These are phyloP conservation scores for human DNA, from an alignment of 2,113 vertebrate species.

Conservation along the genomic window GRCh38 chr6:168922501-168923000, in stretches of 20 bases:
- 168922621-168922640: not conserved
- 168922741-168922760: not conserved
- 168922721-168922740: not conserved
- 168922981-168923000: not conserved
- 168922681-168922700: too few relatives aligned
- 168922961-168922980: not conserved
- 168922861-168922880: not conserved
- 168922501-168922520: not conserved
- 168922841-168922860: not conserved
- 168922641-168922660: not conserved
- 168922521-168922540: not conserved
- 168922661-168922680: not conserved
- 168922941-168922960: not conserved
- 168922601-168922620: not conserved
- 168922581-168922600: not conserved
- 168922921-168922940: not conserved
- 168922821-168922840: not conserved
- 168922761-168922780: not conserved
- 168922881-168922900: not conserved
- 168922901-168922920: not conserved
- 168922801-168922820: rapidly evolving
- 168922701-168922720: not conserved
- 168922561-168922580: not conserved
- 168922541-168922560: not conserved
- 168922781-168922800: not conserved